Evolutionary conservation across 2,888 invertebrate genomes (phyloP).

Genomic region (Tetanocera ferruginea): DNA sequence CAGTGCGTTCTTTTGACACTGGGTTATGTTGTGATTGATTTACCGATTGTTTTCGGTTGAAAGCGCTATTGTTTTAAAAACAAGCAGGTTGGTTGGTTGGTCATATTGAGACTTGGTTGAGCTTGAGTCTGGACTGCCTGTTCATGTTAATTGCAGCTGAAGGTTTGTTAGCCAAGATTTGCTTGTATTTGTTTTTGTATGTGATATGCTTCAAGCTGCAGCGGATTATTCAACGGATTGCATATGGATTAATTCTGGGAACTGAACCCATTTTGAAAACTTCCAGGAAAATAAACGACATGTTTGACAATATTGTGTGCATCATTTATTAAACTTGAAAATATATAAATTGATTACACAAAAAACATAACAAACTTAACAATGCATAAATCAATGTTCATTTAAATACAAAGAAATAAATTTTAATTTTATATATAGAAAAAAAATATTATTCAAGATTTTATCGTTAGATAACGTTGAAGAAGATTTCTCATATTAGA

Average conservation of each 20-base stretch:
- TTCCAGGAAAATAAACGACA: conserved; percentile 20
- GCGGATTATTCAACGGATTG: conserved; percentile 26
- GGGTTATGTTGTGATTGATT: conserved; percentile 31
- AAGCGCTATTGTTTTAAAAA: conserved; percentile 28
- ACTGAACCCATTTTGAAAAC: not conserved
- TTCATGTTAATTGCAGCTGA: conserved; percentile 18
- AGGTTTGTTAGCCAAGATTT: not conserved
- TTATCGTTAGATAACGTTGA: no score
- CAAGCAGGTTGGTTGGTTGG: conserved; percentile 28
- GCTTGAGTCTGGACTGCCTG: not conserved
- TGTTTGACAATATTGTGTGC: not conserved
- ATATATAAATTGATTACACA: not conserved
- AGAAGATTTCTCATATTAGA: not conserved
- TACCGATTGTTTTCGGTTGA: conserved; percentile 33
- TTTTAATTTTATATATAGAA: not conserved
- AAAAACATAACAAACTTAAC: not conserved
- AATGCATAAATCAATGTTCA: not conserved
- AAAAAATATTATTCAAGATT: no score
- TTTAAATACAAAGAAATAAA: not conserved
- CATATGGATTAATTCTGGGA: conserved; percentile 30
- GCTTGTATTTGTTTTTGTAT: not conserved
- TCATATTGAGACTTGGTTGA: not conserved
- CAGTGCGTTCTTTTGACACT: conserved; percentile 7
- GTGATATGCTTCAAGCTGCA: not conserved
- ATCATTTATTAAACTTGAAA: conserved; percentile 5